A percentile compares a stretch with the other conserved stretches of the same genome.
Conservation (phyloP, 2,888 invertebrate genomes). For the Meandrusa payeni region DNA sequence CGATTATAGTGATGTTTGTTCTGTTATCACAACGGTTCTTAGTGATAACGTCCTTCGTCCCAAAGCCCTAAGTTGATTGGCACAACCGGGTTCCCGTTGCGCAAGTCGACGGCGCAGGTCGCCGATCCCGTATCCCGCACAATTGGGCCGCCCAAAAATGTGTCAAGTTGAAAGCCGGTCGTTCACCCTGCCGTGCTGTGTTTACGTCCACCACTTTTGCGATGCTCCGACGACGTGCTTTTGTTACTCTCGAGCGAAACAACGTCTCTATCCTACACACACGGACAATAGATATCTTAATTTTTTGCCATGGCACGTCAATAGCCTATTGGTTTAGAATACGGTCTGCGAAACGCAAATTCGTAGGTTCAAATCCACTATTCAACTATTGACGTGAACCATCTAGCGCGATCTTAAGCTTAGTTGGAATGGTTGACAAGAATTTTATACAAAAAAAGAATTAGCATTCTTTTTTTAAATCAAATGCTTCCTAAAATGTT, state of each 20-base stretch:
- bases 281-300: neutral
- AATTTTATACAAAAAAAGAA: too few species aligned
- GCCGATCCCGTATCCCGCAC: slow-evolving; percentile 53
- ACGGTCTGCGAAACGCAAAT: too few species aligned
- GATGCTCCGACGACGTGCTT: slow-evolving; percentile 33
- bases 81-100: slow-evolving; percentile 64
- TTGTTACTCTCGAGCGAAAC: slow-evolving; percentile 1
- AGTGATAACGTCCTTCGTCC: slow-evolving; percentile 30
- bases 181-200: slow-evolving; percentile 55
- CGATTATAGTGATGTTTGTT: too few species aligned
- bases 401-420: too few species aligned
- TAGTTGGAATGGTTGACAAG: too few species aligned
- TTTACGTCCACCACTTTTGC: slow-evolving; percentile 63
- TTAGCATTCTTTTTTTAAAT: too few species aligned
- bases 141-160: slow-evolving; percentile 76
- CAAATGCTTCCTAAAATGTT: neutral
- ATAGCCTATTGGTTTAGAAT: too few species aligned
- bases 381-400: too few species aligned
- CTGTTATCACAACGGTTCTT: slow-evolving; percentile 1
- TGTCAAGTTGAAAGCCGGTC: slow-evolving; percentile 78
- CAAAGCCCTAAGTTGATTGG: slow-evolving; percentile 48
- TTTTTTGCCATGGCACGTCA: neutral
- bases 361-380: too few species aligned
- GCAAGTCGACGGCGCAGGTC: slow-evolving; percentile 63
- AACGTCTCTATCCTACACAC: neutral